These are phyloP conservation scores for Galeopterus variegatus DNA, from an alignment of 2,113 vertebrate genomes.

Conservation along the genomic window DNA sequence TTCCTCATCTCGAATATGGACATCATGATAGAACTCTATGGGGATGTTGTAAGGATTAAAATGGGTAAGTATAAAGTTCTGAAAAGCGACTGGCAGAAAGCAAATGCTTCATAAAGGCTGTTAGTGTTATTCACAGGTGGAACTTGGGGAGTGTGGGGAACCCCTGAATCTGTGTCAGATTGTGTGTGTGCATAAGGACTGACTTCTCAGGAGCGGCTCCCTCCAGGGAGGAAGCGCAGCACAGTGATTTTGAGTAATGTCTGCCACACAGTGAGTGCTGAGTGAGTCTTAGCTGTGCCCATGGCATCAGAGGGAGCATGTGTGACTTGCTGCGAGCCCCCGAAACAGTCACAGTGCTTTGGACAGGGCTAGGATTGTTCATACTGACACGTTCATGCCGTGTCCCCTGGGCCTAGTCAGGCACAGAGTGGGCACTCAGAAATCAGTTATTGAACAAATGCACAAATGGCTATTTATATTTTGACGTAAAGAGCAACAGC, in stretches of 20 bases:
- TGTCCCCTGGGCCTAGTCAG: slow-evolving; percentile 20
- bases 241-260: neutral
- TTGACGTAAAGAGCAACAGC: slow-evolving; percentile 56
- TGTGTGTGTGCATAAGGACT: neutral
- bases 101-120: neutral
- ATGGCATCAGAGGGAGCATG: neutral
- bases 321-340: neutral
- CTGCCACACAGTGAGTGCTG: neutral
- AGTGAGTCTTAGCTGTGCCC: neutral
- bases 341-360: neutral
- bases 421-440: slow-evolving; percentile 60
- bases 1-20: neutral
- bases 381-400: neutral
- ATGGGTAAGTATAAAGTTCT: neutral
- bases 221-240: neutral
- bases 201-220: neutral
- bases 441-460: slow-evolving; percentile 45
- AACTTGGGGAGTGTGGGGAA: neutral
- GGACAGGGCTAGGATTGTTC: slow-evolving; percentile 66
- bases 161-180: neutral
- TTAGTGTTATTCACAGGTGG: neutral
- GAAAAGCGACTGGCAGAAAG: neutral
- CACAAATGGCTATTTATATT: slow-evolving; percentile 75
- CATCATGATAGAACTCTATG: too few relatives aligned
- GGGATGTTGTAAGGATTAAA: neutral